A percentile compares a stretch with the other conserved stretches of the same genome.
These are phyloP conservation scores for Epistrophella euchroma DNA, from an alignment of 2,888 invertebrate genomes.

Conservation along the genomic window DNA sequence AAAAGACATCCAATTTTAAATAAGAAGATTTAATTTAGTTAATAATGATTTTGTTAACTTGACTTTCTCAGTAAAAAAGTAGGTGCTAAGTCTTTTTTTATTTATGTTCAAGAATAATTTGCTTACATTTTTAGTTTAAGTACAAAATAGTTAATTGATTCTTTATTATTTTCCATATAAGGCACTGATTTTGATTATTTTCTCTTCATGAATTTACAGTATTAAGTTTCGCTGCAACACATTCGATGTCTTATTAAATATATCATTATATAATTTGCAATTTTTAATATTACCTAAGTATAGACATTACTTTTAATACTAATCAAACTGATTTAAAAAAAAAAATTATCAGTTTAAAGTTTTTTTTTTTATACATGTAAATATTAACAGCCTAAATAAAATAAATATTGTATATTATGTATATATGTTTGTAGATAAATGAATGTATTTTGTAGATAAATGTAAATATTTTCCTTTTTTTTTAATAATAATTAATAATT, in stretches of 20 bases:
- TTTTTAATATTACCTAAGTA: constrained; percentile 49
- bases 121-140: constrained; percentile 11
- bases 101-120: background rate
- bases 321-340: constrained; percentile 49
- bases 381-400: constrained; percentile 75
- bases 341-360: constrained; percentile 38
- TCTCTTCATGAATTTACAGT: constrained; percentile 5
- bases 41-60: background rate
- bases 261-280: constrained; percentile 20
- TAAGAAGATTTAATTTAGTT: background rate
- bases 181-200: constrained; percentile 26
- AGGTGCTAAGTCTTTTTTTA: background rate
- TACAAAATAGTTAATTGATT: constrained; percentile 3
- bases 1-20: background rate
- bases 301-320: constrained; percentile 53
- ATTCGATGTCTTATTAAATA: constrained; percentile 56
- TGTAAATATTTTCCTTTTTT: constrained; percentile 55
- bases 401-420: constrained; percentile 63
- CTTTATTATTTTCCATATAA: background rate
- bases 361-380: constrained; percentile 43
- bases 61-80: background rate
- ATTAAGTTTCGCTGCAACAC: constrained; percentile 60
- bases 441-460: constrained; percentile 35
- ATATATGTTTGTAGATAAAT: constrained; percentile 63
- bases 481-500: constrained; percentile 26